Evolutionary conservation across 2,888 invertebrate species (phyloP).

Genomic region (Papilio protenor): DNA sequence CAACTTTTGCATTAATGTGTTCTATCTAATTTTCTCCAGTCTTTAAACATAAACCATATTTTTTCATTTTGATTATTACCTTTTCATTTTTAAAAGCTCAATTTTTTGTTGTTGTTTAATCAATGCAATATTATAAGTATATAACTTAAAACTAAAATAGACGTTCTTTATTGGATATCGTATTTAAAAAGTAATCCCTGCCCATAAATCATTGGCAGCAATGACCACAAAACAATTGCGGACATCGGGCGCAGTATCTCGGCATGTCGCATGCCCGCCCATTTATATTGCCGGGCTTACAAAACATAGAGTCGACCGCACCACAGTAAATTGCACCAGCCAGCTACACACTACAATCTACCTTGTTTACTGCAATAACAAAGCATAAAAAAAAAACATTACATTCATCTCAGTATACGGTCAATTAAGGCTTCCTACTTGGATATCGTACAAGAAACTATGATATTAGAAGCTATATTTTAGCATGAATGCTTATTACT

Average conservation of each 20-base stretch:
- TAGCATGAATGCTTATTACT: not conserved
- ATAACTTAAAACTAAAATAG: not conserved
- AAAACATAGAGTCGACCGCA: constrained; percentile 34
- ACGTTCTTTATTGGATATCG: not conserved
- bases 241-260: constrained; percentile 21
- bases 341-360: constrained; percentile 22
- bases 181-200: constrained; percentile 11
- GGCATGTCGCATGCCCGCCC: constrained; percentile 3
- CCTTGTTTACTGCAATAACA: constrained; percentile 32
- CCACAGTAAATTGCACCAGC: constrained; percentile 39
- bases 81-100: too few species aligned
- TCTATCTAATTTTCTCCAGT: too few species aligned
- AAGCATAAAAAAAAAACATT: constrained; percentile 14
- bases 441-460: not conserved
- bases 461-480: not conserved
- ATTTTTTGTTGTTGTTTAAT: not conserved
- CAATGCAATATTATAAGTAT: not conserved
- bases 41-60: too few species aligned
- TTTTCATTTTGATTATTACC: too few species aligned
- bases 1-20: too few species aligned
- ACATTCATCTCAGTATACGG: constrained; percentile 12
- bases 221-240: constrained; percentile 29
- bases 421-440: not conserved
- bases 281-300: constrained; percentile 32
- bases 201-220: constrained; percentile 12